Base-by-base conservation (phyloP, 2,797 vertebrate species). In the Cygnus olor region DNA sequence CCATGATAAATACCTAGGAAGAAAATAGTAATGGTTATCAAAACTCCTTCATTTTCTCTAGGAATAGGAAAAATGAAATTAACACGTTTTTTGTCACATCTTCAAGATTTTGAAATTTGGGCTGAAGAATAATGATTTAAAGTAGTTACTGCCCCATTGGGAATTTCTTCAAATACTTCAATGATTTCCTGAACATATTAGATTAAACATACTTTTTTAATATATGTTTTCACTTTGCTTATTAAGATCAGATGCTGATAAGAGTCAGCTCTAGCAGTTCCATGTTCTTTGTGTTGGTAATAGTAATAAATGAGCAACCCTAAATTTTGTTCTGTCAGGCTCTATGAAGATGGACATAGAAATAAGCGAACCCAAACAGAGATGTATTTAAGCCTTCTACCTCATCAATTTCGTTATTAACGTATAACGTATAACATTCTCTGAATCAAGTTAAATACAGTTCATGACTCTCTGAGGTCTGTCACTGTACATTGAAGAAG, bases 381-480 rank as follows among this genome's bases (percentile, higher is more conserved):
- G 45, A 14, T n/a, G 20, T 9, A 82, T 81, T 84, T 85, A 92
- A 88, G 28, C 6, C n/a, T 73, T 34, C 25, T 79, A 25, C n/a
- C 9, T 45, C 34, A 32, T 79, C 73, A 70, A 22, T 84, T 90
- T 89, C 1, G 16, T 76, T 89, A 66, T n/a, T n/a, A n/a, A n/a
- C n/a, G n/a, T n/a, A n/a, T n/a, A n/a, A n/a, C n/a, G n/a, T n/a
- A n/a, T n/a, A 40, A 36, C 51, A 73, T 86, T 85, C 66, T 47
- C 36, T 58, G 45, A n/a, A 21, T 78, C 5, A 45, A 38, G 6
- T 64, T 81, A 8, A 47, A 0, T 40, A 21, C 38, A 45, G 71
- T 56, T 68, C 10, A 22, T 69, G 14, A 76, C 13, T 51, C 7
- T 51, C 14, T 0, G 0, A 14, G 28, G 24, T 3, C 9, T 61